Base-by-base conservation (phyloP, 2,113 vertebrate genomes). In the Dolichotis patagonum region DNA sequence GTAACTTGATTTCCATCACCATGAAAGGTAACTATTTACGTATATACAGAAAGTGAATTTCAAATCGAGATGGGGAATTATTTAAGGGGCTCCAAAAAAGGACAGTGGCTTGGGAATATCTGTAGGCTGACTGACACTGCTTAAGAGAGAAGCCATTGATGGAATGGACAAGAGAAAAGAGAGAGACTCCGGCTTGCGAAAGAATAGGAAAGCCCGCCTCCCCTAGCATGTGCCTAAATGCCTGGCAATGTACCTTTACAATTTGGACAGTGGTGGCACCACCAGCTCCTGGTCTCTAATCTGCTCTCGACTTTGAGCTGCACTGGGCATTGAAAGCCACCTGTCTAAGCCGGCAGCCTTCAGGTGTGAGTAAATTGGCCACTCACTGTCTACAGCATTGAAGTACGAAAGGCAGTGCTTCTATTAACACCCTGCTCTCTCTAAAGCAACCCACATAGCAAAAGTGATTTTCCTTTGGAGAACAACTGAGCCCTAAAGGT, bases 321-420 rank as follows among this genome's bases (percentile, higher is more conserved):
- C 73, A 24, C 90, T 96, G 46, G 38, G 54, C 63, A 95, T 95
- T 92, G 82, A 96, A 92, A 92, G 71, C 90, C 92, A 96, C 77
- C 95, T 78, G 11, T 89, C 63, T 90, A 96, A 95, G 58, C 87
- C 92, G 49, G 71, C 35, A 92, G 78, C 65, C 82, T 63, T 96
- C 38, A 16, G 81, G 87, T 92, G 87, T 94, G 71, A 95, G 63
- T 90, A 97, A 97, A 96, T 78, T 85, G 90, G 88, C 95, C 46
- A 90, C 94, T 96, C 46, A 62, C 32, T 58, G 71, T 92, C 85
- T 71, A 88, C 28, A 88, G 77, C 92, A 96, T 54, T 96, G 85
- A 97, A 97, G 81, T 77, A 97, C 96, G 24, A 93, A 95, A 94
- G 84, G 85, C 49, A 94, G n/a, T 89, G 87, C 71, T 86, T 88